Evolutionary conservation across 2,113 vertebrate genomes (phyloP).

Genomic region (Grallaria varia): DNA sequence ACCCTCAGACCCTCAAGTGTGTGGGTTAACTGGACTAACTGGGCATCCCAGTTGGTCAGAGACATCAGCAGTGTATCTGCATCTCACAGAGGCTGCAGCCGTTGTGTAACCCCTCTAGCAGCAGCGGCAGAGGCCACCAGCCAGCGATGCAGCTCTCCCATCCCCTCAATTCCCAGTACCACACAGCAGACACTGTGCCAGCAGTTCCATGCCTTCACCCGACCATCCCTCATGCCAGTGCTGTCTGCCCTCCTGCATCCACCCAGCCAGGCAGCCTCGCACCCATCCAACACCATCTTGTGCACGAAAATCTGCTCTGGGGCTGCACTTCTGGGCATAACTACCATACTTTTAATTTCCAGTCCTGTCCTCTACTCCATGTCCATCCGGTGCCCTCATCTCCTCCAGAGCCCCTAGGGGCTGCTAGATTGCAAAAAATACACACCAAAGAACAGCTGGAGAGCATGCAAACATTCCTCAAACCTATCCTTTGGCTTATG

Average conservation of each 20-base stretch:
- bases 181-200: too few relatives aligned
- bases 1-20: background rate
- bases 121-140: background rate
- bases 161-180: too few relatives aligned
- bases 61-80: background rate
- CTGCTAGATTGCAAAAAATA: constrained; percentile 46
- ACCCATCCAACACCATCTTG: background rate
- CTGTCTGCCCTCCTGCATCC: background rate
- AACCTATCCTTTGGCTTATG: background rate
- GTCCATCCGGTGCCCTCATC: background rate
- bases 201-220: background rate
- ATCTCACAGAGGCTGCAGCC: background rate
- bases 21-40: background rate
- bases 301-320: background rate
- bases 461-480: background rate
- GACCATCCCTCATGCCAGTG: fast-evolving
- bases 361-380: background rate
- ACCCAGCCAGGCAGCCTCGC: background rate
- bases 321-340: background rate
- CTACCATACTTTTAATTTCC: background rate
- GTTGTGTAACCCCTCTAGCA: background rate
- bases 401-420: background rate
- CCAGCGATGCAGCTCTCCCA: too few relatives aligned
- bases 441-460: background rate
- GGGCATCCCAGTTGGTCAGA: background rate